These are phyloP conservation scores for Ectemnius lituratus DNA, from an alignment of 2,888 invertebrate species.

Conservation along the genomic window DNA sequence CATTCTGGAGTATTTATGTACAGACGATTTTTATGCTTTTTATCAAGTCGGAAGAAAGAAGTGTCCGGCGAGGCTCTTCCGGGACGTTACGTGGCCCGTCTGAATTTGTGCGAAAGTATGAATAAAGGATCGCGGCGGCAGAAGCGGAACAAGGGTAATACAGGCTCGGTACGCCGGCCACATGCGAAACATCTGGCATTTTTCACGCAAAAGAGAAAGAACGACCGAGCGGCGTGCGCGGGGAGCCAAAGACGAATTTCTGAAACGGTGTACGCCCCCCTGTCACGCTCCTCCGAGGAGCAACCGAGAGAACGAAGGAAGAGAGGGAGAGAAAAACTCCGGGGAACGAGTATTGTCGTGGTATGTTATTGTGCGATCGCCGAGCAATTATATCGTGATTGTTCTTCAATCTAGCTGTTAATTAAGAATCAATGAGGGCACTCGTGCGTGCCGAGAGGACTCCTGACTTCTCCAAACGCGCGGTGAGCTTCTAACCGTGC, in stretches of 20 bases:
- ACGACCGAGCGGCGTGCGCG: conserved; percentile 21
- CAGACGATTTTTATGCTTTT: neutral
- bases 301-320: conserved; percentile 52
- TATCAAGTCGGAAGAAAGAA: conserved; percentile 27
- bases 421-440: conserved; percentile 75
- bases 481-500: neutral
- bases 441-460: conserved; percentile 61
- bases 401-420: conserved; percentile 73
- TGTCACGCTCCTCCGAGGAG: conserved; percentile 71
- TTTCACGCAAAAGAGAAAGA: conserved; percentile 75
- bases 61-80: conserved; percentile 17
- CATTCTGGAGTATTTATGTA: neutral
- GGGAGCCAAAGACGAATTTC: conserved; percentile 73
- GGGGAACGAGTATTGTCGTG: conserved; percentile 71
- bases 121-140: conserved; percentile 60
- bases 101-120: conserved; percentile 60
- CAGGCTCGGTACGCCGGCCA: conserved; percentile 66
- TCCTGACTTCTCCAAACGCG: conserved; percentile 2
- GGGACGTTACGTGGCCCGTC: conserved; percentile 24
- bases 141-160: conserved; percentile 58
- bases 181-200: conserved; percentile 78
- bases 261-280: conserved; percentile 75
- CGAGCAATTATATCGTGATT: conserved; percentile 73
- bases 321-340: conserved; percentile 59
- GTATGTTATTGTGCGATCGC: conserved; percentile 66